Percentiles rank a stretch among this genome's conserved stretches.
Conservation (phyloP, 2,113 vertebrate species). For the Corythaeola cristata region DNA sequence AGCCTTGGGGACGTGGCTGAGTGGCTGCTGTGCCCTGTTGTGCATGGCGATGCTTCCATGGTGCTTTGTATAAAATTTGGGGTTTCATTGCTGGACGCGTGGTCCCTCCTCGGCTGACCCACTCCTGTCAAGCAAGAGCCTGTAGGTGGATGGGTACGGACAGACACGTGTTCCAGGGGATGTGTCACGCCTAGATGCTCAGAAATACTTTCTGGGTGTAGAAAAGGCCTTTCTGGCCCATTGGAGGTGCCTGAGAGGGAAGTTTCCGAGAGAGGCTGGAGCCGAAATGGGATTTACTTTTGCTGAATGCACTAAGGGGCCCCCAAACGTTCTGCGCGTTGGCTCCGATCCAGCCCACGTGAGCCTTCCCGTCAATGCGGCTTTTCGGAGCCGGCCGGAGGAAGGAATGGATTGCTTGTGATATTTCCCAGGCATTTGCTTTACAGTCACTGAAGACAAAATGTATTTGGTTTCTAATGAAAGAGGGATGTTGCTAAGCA, state of each 20-base stretch:
- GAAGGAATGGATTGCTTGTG: slow-evolving; percentile 4
- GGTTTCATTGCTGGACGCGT: not conserved
- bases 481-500: slow-evolving; percentile 7
- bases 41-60: not conserved
- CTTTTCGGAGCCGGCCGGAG: not conserved
- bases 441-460: slow-evolving; percentile 36
- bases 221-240: not conserved
- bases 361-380: not conserved
- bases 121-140: not conserved
- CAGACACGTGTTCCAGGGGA: not conserved
- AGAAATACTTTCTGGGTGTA: not conserved
- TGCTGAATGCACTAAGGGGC: not conserved
- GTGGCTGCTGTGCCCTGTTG: not conserved
- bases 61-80: not conserved
- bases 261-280: not conserved
- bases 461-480: slow-evolving; percentile 23
- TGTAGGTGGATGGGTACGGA: not conserved
- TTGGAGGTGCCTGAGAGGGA: not conserved
- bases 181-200: rapidly evolving
- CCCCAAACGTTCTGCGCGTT: not conserved
- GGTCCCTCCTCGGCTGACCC: not conserved
- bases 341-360: not conserved
- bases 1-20: not conserved
- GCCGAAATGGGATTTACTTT: slow-evolving; percentile 1
- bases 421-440: slow-evolving; percentile 52